These are phyloP conservation scores for Albula goreensis DNA, from an alignment of 2,113 vertebrate species.

Conservation along the genomic window DNA sequence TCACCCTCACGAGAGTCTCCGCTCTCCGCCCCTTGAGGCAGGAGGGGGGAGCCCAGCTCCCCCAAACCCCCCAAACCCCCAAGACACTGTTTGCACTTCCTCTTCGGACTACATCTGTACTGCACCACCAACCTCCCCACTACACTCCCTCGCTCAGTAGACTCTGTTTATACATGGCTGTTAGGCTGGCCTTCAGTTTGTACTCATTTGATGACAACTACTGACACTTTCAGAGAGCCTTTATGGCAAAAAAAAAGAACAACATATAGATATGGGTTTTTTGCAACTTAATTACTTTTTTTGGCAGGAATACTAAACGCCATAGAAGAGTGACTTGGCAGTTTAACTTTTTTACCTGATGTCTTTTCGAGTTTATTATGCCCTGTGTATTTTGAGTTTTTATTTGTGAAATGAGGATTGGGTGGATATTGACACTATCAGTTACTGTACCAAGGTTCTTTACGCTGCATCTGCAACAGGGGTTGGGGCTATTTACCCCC, in stretches of 20 bases:
- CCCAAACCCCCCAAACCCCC: constrained; percentile 32
- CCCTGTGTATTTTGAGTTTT: constrained; percentile 8
- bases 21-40: constrained; percentile 75
- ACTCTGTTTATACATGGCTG: constrained; percentile 51
- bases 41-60: constrained; percentile 2
- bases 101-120: constrained; percentile 45
- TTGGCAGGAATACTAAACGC: constrained; percentile 6
- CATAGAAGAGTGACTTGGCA: constrained; percentile 11
- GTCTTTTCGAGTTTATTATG: constrained; percentile 16
- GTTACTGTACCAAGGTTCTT: constrained; percentile 13
- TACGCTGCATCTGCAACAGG: background rate
- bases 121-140: constrained; percentile 29
- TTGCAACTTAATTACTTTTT: constrained; percentile 25
- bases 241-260: background rate
- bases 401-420: background rate
- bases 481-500: background rate
- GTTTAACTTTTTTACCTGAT: constrained; percentile 19
- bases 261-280: background rate
- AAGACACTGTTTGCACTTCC: constrained; percentile 66
- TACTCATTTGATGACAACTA: constrained; percentile 38
- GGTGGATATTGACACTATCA: constrained; percentile 1
- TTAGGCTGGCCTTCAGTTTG: constrained; percentile 61
- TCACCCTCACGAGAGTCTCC: constrained; percentile 81
- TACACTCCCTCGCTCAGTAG: constrained; percentile 31
- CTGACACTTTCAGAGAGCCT: background rate